phyloP scores from a whole-genome alignment of 1,140 invertebrate species.

The Ericerus pela region DNA sequence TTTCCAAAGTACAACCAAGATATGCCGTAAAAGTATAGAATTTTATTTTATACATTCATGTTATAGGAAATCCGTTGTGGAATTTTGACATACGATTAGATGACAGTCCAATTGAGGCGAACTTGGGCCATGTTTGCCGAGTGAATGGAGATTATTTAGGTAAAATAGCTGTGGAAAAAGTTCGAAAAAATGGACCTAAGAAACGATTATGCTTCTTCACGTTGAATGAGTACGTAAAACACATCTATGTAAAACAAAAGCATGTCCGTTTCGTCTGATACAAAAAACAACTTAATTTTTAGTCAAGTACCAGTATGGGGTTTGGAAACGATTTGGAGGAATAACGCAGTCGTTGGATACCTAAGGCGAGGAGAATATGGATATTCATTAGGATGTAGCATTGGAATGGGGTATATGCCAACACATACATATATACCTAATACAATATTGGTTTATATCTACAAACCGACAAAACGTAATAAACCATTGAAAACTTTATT shows the following conservation, averaged over 20 bases:
- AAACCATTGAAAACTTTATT: too few species aligned
- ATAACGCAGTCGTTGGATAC: conserved; percentile 58
- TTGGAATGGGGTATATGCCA: conserved; percentile 46
- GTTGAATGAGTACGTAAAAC: conserved; percentile 43
- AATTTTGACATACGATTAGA: conserved; percentile 62
- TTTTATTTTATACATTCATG: not conserved
- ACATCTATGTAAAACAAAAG: not conserved
- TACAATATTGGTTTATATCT: too few species aligned
- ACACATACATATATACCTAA: too few species aligned
- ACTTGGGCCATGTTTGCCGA: conserved; percentile 58
- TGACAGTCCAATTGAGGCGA: conserved; percentile 73
- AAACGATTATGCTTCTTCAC: conserved; percentile 61
- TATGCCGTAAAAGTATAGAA: not conserved
- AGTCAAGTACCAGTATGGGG: conserved; percentile 59
- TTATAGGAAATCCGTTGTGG: conserved; percentile 66
- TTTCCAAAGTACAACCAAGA: too few species aligned
- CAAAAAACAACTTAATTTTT: conserved; percentile 19
- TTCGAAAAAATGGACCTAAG: conserved; percentile 45
- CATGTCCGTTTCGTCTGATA: not conserved
- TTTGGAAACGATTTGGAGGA: conserved; percentile 65
- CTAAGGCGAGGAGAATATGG: conserved; percentile 65
- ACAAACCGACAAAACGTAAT: too few species aligned
- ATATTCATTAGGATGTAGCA: conserved; percentile 50
- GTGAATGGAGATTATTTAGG: conserved; percentile 60
- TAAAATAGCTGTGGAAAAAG: conserved; percentile 47